Evolutionary conservation across 1,140 invertebrate genomes (phyloP).

Genomic region (Cotesia chilonis): DNA sequence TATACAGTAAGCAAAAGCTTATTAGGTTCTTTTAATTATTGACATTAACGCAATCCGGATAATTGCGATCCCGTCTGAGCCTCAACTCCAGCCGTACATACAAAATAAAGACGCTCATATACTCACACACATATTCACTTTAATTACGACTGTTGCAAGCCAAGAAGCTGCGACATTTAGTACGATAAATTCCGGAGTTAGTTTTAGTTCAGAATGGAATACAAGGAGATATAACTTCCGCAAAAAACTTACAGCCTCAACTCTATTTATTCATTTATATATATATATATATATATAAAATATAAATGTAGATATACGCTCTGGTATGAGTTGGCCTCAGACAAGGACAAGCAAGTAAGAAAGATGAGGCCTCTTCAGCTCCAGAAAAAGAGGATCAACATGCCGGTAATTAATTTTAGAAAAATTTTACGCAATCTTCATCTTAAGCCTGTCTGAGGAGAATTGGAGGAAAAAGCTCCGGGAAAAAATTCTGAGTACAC

Average conservation of each 20-base stretch:
- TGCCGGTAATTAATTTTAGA: too few species aligned
- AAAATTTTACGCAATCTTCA: too few species aligned
- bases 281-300: constrained; percentile 18
- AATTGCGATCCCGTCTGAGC: constrained; percentile 43
- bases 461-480: too few species aligned
- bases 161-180: not conserved
- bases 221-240: constrained; percentile 4
- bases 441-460: too few species aligned
- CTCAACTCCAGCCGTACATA: not conserved
- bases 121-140: constrained; percentile 9
- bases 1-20: constrained; percentile 57
- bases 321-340: too few species aligned
- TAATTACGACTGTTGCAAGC: constrained; percentile 26
- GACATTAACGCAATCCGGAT: constrained; percentile 57
- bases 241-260: not conserved
- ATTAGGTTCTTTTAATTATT: constrained; percentile 62
- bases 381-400: too few species aligned
- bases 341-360: too few species aligned
- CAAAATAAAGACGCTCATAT: not conserved
- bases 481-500: too few species aligned
- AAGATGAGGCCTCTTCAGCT: too few species aligned
- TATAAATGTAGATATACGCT: not conserved
- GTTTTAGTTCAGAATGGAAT: not conserved
- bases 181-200: not conserved
- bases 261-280: not conserved